phyloP scores from a whole-genome alignment of 2,888 invertebrate genomes.

The Leptopilina drosophilae region DNA sequence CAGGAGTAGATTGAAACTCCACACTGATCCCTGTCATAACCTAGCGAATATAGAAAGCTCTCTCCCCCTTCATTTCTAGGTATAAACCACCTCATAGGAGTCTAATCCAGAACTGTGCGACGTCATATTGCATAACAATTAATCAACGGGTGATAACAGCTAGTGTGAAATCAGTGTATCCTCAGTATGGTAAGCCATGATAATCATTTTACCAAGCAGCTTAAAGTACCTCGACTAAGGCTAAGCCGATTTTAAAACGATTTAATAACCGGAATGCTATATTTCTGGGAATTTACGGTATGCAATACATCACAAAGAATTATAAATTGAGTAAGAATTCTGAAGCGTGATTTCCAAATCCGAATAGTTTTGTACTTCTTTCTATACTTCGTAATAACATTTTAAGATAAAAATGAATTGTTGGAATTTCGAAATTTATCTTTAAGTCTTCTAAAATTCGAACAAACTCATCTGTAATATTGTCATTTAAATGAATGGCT shows the following conservation, averaged over 20 bases:
- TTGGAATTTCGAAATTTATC: no score
- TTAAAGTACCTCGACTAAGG: constrained; percentile 78
- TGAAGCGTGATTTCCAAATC: no score
- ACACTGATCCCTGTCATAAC: constrained; percentile 63
- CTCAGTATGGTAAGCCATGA: constrained; percentile 75
- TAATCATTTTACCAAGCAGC: constrained; percentile 77
- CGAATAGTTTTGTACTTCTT: no score
- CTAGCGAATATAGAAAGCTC: constrained; percentile 45
- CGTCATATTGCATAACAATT: constrained; percentile 78
- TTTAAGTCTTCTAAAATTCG: no score
- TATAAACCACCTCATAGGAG: constrained; percentile 65
- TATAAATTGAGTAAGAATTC: no score
- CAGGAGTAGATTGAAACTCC: constrained; percentile 75
- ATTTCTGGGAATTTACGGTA: constrained; percentile 55
- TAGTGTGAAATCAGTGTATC: constrained; percentile 67
- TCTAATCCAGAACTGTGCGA: constrained; percentile 75
- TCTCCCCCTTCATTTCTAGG: constrained; percentile 52
- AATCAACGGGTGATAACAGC: constrained; percentile 77
- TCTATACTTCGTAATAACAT: no score
- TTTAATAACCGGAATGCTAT: constrained; percentile 76
- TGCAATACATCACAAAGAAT: no score
- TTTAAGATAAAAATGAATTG: no score
- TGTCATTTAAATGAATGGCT: no score
- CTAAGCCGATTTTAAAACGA: constrained; percentile 77
- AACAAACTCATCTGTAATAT: no score